phyloP scores from a whole-genome alignment of 2,888 invertebrate species.

The Folsomia candida region DNA sequence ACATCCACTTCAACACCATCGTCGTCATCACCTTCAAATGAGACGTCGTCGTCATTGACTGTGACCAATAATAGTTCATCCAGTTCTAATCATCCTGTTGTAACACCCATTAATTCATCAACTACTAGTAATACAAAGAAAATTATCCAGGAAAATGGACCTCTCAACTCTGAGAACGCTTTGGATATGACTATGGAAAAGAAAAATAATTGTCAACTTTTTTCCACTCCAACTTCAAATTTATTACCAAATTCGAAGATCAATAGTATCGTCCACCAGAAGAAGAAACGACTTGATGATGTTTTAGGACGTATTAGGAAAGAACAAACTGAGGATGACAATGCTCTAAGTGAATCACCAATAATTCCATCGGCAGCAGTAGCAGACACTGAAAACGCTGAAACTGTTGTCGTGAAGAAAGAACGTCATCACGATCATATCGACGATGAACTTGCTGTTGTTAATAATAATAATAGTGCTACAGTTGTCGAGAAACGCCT shows the following conservation, averaged over 20 bases:
- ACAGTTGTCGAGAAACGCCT: background rate
- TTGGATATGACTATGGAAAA: background rate
- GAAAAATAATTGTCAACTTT: slow-evolving; percentile 29
- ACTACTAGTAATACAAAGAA: slow-evolving; percentile 6
- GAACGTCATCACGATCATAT: no score
- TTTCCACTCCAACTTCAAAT: slow-evolving; percentile 6
- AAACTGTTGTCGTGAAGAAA: background rate
- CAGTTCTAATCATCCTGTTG: slow-evolving; percentile 20
- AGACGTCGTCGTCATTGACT: background rate
- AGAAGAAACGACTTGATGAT: slow-evolving; percentile 34
- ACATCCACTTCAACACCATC: background rate
- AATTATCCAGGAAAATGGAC: slow-evolving; percentile 4
- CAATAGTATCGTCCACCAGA: slow-evolving; percentile 14
- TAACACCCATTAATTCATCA: slow-evolving; percentile 27
- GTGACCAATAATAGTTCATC: background rate
- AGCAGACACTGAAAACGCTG: background rate
- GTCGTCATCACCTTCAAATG: background rate
- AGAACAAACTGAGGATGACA: slow-evolving; percentile 29
- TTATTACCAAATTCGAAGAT: slow-evolving; percentile 2
- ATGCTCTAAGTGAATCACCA: slow-evolving; percentile 27
- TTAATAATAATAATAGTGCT: background rate
- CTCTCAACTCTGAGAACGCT: background rate
- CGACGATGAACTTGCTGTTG: no score
- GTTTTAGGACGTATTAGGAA: slow-evolving; percentile 36
- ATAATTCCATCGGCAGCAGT: background rate